Conservation (phyloP, 2,113 vertebrate genomes). For the Porphyrio hochstetteri region DNA sequence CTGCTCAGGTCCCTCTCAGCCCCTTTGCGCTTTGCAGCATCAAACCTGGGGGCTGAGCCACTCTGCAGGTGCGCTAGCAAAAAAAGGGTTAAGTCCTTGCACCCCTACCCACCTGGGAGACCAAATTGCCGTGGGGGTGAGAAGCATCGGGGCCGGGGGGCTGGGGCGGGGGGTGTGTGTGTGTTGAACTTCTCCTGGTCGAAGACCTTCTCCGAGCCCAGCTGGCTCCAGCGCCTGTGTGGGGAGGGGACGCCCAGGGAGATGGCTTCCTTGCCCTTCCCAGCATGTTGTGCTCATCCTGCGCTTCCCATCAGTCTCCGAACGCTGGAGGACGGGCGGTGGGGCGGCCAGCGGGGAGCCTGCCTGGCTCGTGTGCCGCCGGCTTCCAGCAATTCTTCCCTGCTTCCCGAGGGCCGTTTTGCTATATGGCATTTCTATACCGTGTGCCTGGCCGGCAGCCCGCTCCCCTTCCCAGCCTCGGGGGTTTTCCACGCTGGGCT, state of each 20-base stretch:
- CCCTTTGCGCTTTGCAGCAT: fast-evolving
- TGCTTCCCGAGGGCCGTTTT: background rate
- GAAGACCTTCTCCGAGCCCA: background rate
- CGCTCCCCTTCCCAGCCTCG: background rate
- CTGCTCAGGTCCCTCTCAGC: background rate
- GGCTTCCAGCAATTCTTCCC: slow-evolving; percentile 47
- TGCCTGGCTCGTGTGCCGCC: background rate
- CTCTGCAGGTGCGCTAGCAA: background rate
- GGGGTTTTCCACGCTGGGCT: slow-evolving; percentile 31
- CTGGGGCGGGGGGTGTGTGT: fast-evolving
- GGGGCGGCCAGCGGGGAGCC: background rate
- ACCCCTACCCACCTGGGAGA: background rate
- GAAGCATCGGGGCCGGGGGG: too few species aligned
- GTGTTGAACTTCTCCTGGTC: background rate
- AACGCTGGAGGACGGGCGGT: fast-evolving
- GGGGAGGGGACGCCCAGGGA: background rate
- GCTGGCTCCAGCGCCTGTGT: fast-evolving
- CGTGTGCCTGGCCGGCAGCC: slow-evolving; percentile 1
- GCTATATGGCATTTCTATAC: background rate
- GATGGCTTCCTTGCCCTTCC: background rate
- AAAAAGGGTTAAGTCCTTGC: background rate
- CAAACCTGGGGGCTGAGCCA: fast-evolving
- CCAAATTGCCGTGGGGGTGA: background rate
- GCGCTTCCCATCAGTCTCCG: background rate
- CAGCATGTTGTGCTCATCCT: background rate